A percentile compares a stretch with the other conserved stretches of the same genome.
Evolutionary conservation across 2,888 invertebrate genomes (phyloP).

Genomic region (Mylabris sibirica): DNA sequence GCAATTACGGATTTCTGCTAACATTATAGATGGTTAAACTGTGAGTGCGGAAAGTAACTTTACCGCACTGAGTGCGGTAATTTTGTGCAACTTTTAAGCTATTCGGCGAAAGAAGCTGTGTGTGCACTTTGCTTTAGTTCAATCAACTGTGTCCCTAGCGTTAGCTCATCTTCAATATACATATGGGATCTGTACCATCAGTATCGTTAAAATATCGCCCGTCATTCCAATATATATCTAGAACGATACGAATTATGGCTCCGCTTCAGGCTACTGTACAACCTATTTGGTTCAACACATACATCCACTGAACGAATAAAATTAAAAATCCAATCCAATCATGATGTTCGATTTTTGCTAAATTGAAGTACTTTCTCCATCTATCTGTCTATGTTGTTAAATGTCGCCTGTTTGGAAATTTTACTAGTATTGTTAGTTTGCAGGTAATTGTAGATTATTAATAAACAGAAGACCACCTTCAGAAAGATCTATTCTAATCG

Average conservation of each 20-base stretch:
- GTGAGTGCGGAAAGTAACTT: too few species aligned
- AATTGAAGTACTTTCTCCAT: neutral
- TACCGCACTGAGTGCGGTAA: too few species aligned
- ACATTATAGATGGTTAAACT: too few species aligned
- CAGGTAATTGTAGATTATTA: too few species aligned
- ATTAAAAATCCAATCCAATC: neutral
- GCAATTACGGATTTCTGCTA: too few species aligned
- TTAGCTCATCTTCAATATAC: slow-evolving; percentile 20
- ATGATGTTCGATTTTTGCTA: neutral
- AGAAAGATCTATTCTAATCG: slow-evolving; percentile 14
- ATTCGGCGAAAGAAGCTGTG: too few species aligned
- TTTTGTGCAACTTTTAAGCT: too few species aligned
- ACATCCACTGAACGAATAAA: neutral
- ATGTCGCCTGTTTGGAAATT: too few species aligned
- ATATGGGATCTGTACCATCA: slow-evolving; percentile 23
- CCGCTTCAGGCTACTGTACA: neutral
- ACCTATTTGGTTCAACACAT: neutral
- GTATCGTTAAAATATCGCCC: slow-evolving; percentile 30
- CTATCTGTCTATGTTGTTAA: too few species aligned
- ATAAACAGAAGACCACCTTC: too few species aligned
- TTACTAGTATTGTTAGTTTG: neutral
- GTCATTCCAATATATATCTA: slow-evolving; percentile 20
- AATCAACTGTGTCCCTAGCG: neutral
- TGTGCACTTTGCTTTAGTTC: too few species aligned
- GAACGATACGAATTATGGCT: slow-evolving; percentile 4